These are phyloP conservation scores for Triplophysa rosa DNA, from an alignment of 2,113 vertebrate species.

Conservation along the genomic window DNA sequence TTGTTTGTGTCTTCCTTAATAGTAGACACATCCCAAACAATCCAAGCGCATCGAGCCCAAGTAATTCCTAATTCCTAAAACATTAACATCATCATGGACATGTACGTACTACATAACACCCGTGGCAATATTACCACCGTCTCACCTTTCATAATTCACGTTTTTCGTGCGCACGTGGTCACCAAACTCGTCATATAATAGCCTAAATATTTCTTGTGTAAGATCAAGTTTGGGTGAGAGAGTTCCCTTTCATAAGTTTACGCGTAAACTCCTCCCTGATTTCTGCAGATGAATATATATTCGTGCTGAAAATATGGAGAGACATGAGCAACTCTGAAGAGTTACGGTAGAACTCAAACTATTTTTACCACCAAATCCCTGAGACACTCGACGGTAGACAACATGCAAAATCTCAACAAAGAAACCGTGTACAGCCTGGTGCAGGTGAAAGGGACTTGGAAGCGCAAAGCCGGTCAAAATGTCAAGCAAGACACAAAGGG, in stretches of 20 bases:
- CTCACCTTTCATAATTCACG: neutral
- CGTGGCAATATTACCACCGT: neutral
- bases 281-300: neutral
- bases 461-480: conserved; percentile 60
- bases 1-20: neutral
- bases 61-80: no score
- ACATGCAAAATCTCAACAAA: neutral
- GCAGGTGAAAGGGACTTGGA: conserved; percentile 75
- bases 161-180: neutral
- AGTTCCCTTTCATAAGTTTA: conserved; percentile 8
- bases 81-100: no score
- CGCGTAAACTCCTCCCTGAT: conserved; percentile 27
- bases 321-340: neutral
- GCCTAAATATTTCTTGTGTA: conserved; percentile 8
- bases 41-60: no score
- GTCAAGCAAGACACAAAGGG: conserved; percentile 55
- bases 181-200: neutral
- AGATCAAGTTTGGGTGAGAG: neutral
- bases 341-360: neutral
- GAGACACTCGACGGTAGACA: conserved; percentile 11
- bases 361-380: neutral
- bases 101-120: no score
- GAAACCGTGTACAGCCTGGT: conserved; percentile 76
- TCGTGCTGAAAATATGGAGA: neutral
- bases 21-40: no score